Conservation (phyloP, 2,797 vertebrate species). For the Petrocephalus sullivani region DNA sequence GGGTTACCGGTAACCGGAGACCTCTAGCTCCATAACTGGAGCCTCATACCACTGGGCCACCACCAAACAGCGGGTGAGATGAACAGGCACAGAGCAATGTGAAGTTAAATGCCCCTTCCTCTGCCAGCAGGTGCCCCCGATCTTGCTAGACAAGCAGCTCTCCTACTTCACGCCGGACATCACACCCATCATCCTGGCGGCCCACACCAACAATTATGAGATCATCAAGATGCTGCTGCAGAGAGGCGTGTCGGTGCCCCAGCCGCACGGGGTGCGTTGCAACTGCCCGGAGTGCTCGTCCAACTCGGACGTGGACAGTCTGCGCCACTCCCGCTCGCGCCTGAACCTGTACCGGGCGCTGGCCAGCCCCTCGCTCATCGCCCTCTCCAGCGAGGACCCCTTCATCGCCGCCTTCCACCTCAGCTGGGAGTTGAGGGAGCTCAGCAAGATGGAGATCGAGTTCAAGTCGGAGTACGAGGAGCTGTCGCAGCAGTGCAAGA, state of each 20-base stretch:
- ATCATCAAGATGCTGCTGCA: slow-evolving; percentile 92
- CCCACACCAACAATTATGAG: slow-evolving; percentile 96
- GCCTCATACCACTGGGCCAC: too few species aligned
- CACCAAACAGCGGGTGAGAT: background rate
- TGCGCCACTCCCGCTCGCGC: slow-evolving; percentile 88
- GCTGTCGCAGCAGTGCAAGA: slow-evolving; percentile 80
- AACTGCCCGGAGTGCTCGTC: slow-evolving; percentile 87
- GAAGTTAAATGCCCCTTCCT: background rate
- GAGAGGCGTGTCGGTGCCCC: slow-evolving; percentile 86
- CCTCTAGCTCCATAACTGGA: too few species aligned
- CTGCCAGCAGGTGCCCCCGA: slow-evolving; percentile 76
- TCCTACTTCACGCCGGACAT: slow-evolving; percentile 96
- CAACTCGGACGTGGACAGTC: slow-evolving; percentile 83
- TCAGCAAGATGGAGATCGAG: slow-evolving; percentile 92
- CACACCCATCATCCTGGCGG: slow-evolving; percentile 93
- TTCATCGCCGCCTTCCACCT: slow-evolving; percentile 94
- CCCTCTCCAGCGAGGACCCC: slow-evolving; percentile 92
- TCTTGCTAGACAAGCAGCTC: slow-evolving; percentile 87
- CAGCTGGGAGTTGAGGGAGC: slow-evolving; percentile 92
- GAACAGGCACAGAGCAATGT: background rate
- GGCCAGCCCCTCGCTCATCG: slow-evolving; percentile 83
- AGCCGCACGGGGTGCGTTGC: slow-evolving; percentile 89
- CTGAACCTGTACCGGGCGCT: slow-evolving; percentile 94
- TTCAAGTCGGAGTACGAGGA: slow-evolving; percentile 95
- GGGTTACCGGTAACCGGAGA: too few species aligned